A percentile compares a stretch with the other conserved stretches of the same genome.
Evolutionary conservation across 2,113 vertebrate genomes (phyloP).

Genomic region (Strix aluco): DNA sequence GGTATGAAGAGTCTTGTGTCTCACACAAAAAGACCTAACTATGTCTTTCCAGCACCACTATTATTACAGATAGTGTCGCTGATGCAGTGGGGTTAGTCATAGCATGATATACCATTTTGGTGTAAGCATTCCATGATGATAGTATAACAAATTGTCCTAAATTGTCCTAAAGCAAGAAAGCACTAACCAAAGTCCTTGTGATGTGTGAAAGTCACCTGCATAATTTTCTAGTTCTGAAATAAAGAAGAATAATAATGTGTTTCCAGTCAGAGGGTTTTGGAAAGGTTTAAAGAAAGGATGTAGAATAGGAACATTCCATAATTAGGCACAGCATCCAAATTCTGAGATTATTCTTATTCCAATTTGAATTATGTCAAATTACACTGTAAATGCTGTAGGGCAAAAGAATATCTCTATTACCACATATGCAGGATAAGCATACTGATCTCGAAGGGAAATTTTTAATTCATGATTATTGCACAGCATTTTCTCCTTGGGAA

Average conservation of each 20-base stretch:
- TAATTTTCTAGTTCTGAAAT: not conserved
- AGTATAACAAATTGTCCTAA: not conserved
- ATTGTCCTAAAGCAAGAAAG: not conserved
- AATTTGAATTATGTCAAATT: not conserved
- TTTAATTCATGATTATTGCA: not conserved
- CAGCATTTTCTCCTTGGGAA: not conserved
- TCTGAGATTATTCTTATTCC: not conserved
- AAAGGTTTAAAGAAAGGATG: not conserved
- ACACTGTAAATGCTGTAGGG: not conserved
- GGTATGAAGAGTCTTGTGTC: not conserved
- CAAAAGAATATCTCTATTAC: not conserved
- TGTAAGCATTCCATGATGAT: not conserved
- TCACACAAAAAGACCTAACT: not conserved
- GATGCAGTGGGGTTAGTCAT: not conserved
- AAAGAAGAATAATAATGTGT: not conserved
- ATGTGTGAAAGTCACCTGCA: not conserved
- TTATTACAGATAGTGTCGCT: not conserved
- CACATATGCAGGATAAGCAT: not conserved
- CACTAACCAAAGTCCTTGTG: not conserved
- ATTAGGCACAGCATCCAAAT: not conserved
- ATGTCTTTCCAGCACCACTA: not conserved
- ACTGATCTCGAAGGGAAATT: not conserved
- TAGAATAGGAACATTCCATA: not conserved
- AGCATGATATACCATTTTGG: not conserved
- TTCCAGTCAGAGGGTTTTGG: not conserved